A percentile compares a stretch with the other conserved stretches of the same genome.
Conservation (phyloP, 2,888 invertebrate species). For the Callosobruchus maculatus region DNA sequence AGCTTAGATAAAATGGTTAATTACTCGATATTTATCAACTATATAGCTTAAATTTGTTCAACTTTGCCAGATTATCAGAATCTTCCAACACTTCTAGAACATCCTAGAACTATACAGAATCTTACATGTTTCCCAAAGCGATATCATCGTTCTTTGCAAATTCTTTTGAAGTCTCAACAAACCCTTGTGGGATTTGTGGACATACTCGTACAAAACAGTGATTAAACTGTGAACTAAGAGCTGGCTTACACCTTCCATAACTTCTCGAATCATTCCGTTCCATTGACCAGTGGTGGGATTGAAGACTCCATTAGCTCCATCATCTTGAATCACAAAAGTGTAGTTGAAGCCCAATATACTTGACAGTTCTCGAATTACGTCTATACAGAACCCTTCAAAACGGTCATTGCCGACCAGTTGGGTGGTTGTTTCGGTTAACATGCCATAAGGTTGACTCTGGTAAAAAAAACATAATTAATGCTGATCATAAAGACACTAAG, state of each 20-base stretch:
- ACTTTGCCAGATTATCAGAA: slow-evolving; percentile 1
- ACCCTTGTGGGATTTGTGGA: no score
- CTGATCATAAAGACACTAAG: no score
- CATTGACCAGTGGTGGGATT: slow-evolving; percentile 60
- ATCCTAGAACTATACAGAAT: no score
- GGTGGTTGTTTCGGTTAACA: slow-evolving; percentile 69
- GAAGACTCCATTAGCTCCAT: slow-evolving; percentile 70
- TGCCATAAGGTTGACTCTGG: slow-evolving; percentile 81
- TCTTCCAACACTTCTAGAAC: no score
- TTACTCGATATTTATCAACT: not conserved
- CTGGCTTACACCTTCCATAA: slow-evolving; percentile 63
- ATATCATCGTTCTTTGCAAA: no score
- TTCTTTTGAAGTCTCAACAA: no score
- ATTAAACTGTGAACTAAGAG: no score
- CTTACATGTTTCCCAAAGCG: no score
- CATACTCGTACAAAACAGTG: no score
- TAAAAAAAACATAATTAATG: slow-evolving; percentile 5
- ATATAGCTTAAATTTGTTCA: no score
- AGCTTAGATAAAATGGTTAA: not conserved
- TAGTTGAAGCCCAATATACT: slow-evolving; percentile 78
- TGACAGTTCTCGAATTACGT: slow-evolving; percentile 77
- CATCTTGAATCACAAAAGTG: slow-evolving; percentile 72
- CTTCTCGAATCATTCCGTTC: slow-evolving; percentile 73
- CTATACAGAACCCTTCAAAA: slow-evolving; percentile 86
- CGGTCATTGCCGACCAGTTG: slow-evolving; percentile 73